phyloP scores from a whole-genome alignment of 2,888 invertebrate genomes.

The Dicyrtomina minuta region DNA sequence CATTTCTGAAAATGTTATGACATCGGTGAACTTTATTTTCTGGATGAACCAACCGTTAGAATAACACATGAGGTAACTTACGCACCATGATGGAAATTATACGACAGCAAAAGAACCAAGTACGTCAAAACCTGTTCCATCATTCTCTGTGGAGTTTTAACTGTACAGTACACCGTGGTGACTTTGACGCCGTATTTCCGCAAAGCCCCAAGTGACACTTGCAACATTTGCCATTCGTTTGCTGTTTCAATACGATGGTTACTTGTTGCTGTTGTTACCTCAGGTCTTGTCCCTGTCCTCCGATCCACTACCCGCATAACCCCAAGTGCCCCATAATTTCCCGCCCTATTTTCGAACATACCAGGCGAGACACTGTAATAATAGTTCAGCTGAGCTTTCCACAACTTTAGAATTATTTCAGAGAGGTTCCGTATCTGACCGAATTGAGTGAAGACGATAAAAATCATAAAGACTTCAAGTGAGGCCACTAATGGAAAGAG shows the following conservation, averaged over 20 bases:
- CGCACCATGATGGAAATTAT: no score
- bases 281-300: background rate
- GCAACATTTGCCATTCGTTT: background rate
- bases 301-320: background rate
- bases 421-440: background rate
- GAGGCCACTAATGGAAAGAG: background rate
- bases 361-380: background rate
- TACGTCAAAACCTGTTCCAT: constrained; percentile 14
- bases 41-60: no score
- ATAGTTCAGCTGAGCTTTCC: background rate
- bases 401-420: background rate
- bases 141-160: constrained; percentile 21
- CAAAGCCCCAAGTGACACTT: background rate
- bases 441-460: constrained; percentile 14
- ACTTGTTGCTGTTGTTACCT: no score
- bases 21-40: no score
- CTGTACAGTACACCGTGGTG: constrained; percentile 7
- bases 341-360: background rate
- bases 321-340: background rate
- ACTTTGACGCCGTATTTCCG: constrained; percentile 4
- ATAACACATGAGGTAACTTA: no score
- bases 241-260: no score
- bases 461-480: background rate
- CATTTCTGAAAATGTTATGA: no score
- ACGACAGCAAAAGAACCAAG: background rate